Conservation (phyloP, 2,797 vertebrate genomes). For the Spea hammondii region DNA sequence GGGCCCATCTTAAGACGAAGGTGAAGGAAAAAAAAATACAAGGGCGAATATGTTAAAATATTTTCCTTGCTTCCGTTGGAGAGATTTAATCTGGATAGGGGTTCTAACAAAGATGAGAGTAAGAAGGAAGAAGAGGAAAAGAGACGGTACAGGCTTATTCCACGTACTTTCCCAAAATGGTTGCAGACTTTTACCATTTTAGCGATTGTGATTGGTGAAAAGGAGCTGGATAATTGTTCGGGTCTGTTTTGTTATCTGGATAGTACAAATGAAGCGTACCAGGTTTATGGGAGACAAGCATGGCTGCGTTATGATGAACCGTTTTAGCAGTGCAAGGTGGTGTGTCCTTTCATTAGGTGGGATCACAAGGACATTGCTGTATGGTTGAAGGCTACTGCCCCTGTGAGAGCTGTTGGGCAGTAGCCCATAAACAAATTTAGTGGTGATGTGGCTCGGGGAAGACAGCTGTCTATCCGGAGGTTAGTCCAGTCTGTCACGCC, state of each 20-base stretch:
- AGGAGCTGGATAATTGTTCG: background rate
- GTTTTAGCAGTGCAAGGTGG: background rate
- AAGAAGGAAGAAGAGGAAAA: background rate
- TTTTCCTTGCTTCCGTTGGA: no score
- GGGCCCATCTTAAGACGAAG: no score
- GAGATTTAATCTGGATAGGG: background rate
- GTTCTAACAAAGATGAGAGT: background rate
- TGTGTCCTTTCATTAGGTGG: background rate
- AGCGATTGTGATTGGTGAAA: background rate
- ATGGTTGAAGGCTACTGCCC: background rate
- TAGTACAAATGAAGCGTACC: background rate
- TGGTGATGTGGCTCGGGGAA: no score
- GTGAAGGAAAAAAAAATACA: no score
- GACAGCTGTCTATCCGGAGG: no score
- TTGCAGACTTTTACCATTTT: background rate
- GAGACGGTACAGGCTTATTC: background rate
- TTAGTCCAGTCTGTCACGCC: no score
- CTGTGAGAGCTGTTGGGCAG: background rate
- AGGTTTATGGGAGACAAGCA: background rate
- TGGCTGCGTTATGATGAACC: background rate
- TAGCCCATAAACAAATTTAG: background rate
- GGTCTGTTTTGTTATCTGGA: background rate
- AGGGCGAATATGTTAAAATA: no score
- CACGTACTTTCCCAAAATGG: background rate
- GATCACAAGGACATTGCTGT: background rate